Base-by-base conservation (phyloP, 2,888 invertebrate genomes). In the Caenorhabditis uteleia region DNA sequence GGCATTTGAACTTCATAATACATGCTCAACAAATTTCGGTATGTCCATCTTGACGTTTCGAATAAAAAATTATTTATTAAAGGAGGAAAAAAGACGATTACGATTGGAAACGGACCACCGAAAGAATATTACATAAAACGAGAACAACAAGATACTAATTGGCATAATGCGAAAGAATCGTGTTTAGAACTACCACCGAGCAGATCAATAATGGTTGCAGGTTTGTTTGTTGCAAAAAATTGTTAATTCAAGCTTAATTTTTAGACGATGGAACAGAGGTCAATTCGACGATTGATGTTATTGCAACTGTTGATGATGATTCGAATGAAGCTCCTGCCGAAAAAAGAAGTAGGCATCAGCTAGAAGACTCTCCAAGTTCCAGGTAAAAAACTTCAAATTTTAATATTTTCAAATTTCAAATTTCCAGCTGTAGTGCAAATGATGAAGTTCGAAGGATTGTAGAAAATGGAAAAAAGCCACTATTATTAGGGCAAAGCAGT, bases 1-100 rank as follows among this genome's bases (percentile, higher is more conserved):
- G 83, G 95, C 97, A 84, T 93, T 92, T 89, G 97, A 98, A 89
- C 90, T 98, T 86, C 91, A 93, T 93, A 89, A 25, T 12, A 16
- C 34, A 16, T 85, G 85, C 45, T 27, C 38, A 26, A 12, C 33
- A 12, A 50, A 18, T 49, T 59, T 50, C 40, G 25, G 31, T n/a
- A n/a, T n/a, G 16, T 44, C 12, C 20, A 38, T 12, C 36, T 16
- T 36, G n/a, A 6, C 34, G 8, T 14, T 20, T 44, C 44, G 20
- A 44, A 12, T 7, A 14, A 21, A 23, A 44, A 16, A 23, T 44
- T 44, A 23, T 21, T 12, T n/a, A n/a, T n/a, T n/a, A n/a, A n/a
- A n/a, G n/a, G n/a, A n/a, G n/a, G n/a, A n/a, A n/a, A n/a, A n/a
- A n/a, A n/a, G n/a, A 7, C n/a, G 5, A 21, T 25, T 25, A 21